Evolutionary conservation across 1,140 invertebrate species (phyloP).

Genomic region (Pogonognathellus flavescens): DNA sequence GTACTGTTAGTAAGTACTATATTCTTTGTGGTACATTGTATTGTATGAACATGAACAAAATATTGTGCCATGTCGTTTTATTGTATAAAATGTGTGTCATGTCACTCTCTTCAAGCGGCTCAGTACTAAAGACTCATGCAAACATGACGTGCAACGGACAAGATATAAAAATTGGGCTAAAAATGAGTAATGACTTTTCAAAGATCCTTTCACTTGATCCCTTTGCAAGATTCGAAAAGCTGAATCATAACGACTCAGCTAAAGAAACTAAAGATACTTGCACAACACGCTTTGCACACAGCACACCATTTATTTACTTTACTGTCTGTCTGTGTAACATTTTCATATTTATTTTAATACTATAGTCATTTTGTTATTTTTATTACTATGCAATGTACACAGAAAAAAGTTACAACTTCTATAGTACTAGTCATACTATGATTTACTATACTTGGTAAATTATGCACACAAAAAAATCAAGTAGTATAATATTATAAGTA

Average conservation of each 20-base stretch:
- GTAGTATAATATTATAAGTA: no score
- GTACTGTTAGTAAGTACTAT: no score
- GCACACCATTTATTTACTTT: neutral
- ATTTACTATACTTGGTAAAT: no score
- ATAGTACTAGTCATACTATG: neutral
- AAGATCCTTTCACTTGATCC: constrained; percentile 48
- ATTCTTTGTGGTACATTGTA: no score
- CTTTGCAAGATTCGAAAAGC: constrained; percentile 21
- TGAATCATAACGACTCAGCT: neutral
- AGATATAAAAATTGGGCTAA: constrained; percentile 3
- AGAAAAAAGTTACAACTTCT: neutral
- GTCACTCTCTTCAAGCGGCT: constrained; percentile 2
- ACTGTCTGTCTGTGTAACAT: neutral
- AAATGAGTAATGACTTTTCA: constrained; percentile 48
- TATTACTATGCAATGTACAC: neutral
- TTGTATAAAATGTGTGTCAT: constrained; percentile 18
- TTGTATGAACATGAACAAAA: no score
- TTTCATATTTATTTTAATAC: neutral
- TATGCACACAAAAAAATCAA: no score
- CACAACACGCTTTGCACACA: neutral
- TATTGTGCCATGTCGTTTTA: neutral
- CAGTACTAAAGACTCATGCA: constrained; percentile 10
- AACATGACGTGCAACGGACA: constrained; percentile 27
- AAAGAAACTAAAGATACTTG: neutral
- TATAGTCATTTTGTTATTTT: neutral